These are phyloP conservation scores for Uloborus diversus DNA, from an alignment of 1,140 invertebrate genomes.

Conservation along the genomic window DNA sequence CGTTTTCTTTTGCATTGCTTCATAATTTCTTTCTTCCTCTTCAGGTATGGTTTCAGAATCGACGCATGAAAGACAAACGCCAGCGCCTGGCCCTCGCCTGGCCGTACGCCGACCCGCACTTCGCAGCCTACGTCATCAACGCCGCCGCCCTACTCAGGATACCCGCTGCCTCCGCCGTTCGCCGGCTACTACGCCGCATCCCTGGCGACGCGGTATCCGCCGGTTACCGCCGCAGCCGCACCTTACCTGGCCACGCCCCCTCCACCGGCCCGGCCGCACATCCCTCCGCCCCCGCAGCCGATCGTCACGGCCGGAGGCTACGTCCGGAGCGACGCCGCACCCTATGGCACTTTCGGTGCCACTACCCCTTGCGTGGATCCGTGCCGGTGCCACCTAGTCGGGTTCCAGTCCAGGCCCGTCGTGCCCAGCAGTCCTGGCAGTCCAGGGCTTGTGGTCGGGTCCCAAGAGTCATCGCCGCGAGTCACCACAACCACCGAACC, in stretches of 20 bases:
- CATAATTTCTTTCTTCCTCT: too few species aligned
- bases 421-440: background rate
- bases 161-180: constrained; percentile 61
- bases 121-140: constrained; percentile 90
- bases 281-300: background rate
- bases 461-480: background rate
- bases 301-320: background rate
- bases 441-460: background rate
- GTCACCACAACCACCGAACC: constrained; percentile 3
- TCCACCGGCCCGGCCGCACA: background rate
- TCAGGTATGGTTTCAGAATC: constrained; percentile 99
- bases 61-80: constrained; percentile 97
- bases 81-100: constrained; percentile 92
- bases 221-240: background rate
- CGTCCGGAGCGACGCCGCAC: background rate
- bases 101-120: constrained; percentile 92
- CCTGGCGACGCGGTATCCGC: constrained; percentile 6
- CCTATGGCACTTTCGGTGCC: constrained; percentile 18
- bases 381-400: constrained; percentile 46
- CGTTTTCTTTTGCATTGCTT: too few species aligned
- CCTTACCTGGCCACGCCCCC: constrained; percentile 8
- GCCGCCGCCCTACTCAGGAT: constrained; percentile 81
- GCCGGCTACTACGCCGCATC: constrained; percentile 43
- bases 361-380: constrained; percentile 43
- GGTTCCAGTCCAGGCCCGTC: background rate